Evolutionary conservation across 1,140 invertebrate genomes (phyloP).

Genomic region (Potamilus streckersoni): DNA sequence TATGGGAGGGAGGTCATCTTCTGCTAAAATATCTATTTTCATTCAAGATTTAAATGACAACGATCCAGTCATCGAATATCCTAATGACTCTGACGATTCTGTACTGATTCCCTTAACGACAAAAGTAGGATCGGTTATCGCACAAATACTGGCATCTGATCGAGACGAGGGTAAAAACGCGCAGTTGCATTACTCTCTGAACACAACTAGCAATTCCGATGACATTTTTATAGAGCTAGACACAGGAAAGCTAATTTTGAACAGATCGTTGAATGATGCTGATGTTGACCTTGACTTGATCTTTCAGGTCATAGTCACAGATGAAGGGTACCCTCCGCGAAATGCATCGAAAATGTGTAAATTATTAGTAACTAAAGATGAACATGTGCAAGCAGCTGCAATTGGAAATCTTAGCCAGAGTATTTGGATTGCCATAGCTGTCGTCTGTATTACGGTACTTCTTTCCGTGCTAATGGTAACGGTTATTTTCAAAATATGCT

Average conservation of each 20-base stretch:
- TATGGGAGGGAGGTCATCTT: conserved; percentile 28
- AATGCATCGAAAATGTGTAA: conserved; percentile 4
- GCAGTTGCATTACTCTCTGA: conserved; percentile 15
- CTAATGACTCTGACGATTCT: conserved; percentile 24
- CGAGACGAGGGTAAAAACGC: conserved; percentile 18
- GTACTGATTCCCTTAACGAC: conserved; percentile 1
- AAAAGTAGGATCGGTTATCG: conserved; percentile 1
- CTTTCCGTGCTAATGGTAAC: conserved; percentile 19
- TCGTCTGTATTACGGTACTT: conserved; percentile 14
- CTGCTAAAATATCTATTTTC: conserved; percentile 10
- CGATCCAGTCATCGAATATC: conserved; percentile 22
- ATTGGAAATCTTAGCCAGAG: neutral
- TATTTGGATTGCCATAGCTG: conserved; percentile 27
- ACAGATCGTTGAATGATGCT: conserved; percentile 12
- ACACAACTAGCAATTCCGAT: conserved; percentile 12
- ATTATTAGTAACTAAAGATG: neutral
- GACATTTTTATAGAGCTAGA: conserved; percentile 3
- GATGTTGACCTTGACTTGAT: conserved; percentile 13
- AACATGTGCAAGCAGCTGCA: neutral
- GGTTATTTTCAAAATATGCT: conserved; percentile 26
- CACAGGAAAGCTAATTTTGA: conserved; percentile 21
- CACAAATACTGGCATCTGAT: conserved; percentile 17
- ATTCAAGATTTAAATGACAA: conserved; percentile 27
- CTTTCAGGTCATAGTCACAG: conserved; percentile 17
- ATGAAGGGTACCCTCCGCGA: conserved; percentile 12